phyloP scores from a whole-genome alignment of 1,140 invertebrate species.

The Calliopsis andreniformis region DNA sequence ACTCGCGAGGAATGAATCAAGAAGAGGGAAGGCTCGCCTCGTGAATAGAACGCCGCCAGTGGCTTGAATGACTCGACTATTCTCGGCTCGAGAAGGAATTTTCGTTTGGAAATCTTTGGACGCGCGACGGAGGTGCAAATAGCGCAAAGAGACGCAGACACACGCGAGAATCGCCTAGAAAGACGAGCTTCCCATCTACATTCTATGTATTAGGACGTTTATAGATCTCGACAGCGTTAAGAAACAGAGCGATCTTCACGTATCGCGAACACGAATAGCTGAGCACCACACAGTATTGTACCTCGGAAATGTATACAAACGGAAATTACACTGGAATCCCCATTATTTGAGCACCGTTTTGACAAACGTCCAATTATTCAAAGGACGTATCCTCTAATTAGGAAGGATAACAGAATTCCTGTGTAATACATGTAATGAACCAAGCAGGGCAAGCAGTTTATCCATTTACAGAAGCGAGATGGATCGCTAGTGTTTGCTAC shows the following conservation, averaged over 20 bases:
- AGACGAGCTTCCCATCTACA: constrained; percentile 51
- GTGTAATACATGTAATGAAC: no score
- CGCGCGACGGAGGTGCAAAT: constrained; percentile 33
- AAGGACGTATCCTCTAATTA: no score
- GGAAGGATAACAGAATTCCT: no score
- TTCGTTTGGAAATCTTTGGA: constrained; percentile 50
- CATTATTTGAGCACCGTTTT: no score
- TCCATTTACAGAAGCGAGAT: no score
- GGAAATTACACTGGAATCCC: neutral
- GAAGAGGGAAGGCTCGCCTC: neutral
- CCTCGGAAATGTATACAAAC: neutral
- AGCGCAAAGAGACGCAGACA: neutral
- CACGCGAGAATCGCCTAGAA: constrained; percentile 40
- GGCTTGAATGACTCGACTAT: constrained; percentile 59
- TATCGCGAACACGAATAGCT: no score
- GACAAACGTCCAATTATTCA: no score
- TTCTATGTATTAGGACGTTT: constrained; percentile 44
- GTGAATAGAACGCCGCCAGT: constrained; percentile 46
- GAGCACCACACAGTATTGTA: neutral
- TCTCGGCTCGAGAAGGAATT: constrained; percentile 39
- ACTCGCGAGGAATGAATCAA: constrained; percentile 28
- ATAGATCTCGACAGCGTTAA: constrained; percentile 39
- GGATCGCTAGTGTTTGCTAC: no score
- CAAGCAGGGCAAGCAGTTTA: no score
- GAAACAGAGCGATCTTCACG: constrained; percentile 20